These are phyloP conservation scores for Cylas formicarius DNA, from an alignment of 1,140 invertebrate genomes.

Conservation along the genomic window DNA sequence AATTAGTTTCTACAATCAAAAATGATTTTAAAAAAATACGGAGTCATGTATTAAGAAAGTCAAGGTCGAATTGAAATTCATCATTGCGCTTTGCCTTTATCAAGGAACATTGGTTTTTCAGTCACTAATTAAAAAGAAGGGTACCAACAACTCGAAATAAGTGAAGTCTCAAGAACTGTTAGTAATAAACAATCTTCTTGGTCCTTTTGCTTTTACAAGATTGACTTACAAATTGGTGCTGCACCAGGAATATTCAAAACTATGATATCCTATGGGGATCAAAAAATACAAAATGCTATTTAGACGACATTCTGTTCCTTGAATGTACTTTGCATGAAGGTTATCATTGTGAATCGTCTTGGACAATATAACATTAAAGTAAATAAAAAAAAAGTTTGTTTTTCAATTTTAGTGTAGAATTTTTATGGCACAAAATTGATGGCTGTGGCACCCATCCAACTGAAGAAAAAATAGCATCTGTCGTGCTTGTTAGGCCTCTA, in stretches of 20 bases:
- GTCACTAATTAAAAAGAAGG: constrained; percentile 39
- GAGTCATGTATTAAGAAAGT: too few relatives aligned
- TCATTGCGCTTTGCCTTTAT: constrained; percentile 35
- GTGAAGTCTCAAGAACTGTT: constrained; percentile 29
- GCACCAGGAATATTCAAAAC: constrained; percentile 37
- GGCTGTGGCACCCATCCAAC: constrained; percentile 36
- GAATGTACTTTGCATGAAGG: constrained; percentile 26
- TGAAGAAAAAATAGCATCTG: constrained; percentile 36
- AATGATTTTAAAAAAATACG: too few relatives aligned
- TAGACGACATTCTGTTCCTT: constrained; percentile 37
- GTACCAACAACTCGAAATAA: constrained; percentile 39
- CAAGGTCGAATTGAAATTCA: too few relatives aligned
- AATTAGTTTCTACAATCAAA: too few relatives aligned
- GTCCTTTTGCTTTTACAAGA: constrained; percentile 34
- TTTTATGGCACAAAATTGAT: constrained; percentile 39
- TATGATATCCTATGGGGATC: constrained; percentile 33
- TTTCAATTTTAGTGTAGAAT: constrained; percentile 33
- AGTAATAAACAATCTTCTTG: too few relatives aligned
- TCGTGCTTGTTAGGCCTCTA: constrained; percentile 32
- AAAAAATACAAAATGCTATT: constrained; percentile 28
- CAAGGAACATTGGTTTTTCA: constrained; percentile 34
- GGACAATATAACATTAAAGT: constrained; percentile 27
- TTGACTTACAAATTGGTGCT: constrained; percentile 33
- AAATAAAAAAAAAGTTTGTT: constrained; percentile 30
- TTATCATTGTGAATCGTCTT: constrained; percentile 18